phyloP scores from a whole-genome alignment of 2,888 invertebrate species.

The Agapetus fuscipes region DNA sequence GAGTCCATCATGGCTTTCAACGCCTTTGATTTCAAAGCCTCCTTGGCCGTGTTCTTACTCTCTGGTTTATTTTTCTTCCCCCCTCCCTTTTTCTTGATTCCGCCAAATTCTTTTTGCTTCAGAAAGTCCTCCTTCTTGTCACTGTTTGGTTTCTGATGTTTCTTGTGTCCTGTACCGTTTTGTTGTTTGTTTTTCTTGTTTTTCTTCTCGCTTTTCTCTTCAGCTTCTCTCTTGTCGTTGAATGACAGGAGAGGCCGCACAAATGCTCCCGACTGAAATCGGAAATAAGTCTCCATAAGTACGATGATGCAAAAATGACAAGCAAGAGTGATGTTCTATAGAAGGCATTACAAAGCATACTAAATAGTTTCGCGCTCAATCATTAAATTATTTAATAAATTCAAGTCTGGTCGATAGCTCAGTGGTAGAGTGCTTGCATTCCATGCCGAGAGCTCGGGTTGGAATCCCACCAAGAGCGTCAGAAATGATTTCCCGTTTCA shows the following conservation, averaged over 20 bases:
- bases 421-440: too few relatives aligned
- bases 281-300: not conserved
- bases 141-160: not conserved
- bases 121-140: not conserved
- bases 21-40: not conserved
- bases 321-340: too few relatives aligned
- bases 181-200: constrained; percentile 4
- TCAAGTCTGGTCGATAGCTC: too few relatives aligned
- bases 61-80: constrained; percentile 1
- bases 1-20: constrained; percentile 1
- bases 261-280: constrained; percentile 5
- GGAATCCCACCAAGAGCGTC: too few relatives aligned
- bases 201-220: constrained; percentile 8
- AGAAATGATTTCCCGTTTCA: too few relatives aligned
- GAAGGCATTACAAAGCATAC: too few relatives aligned
- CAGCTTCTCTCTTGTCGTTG: constrained; percentile 3
- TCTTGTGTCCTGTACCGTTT: too few relatives aligned
- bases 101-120: constrained; percentile 7
- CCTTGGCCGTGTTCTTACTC: not conserved
- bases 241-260: constrained; percentile 4
- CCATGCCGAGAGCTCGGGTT: too few relatives aligned
- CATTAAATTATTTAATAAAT: too few relatives aligned
- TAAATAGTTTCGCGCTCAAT: too few relatives aligned
- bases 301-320: not conserved
- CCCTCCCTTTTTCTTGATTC: constrained; percentile 6